Evolutionary conservation across 2,888 invertebrate genomes (phyloP), one percentile per base, ranked within the genome.

Genomic region (Asteroscopus sphinx): DNA sequence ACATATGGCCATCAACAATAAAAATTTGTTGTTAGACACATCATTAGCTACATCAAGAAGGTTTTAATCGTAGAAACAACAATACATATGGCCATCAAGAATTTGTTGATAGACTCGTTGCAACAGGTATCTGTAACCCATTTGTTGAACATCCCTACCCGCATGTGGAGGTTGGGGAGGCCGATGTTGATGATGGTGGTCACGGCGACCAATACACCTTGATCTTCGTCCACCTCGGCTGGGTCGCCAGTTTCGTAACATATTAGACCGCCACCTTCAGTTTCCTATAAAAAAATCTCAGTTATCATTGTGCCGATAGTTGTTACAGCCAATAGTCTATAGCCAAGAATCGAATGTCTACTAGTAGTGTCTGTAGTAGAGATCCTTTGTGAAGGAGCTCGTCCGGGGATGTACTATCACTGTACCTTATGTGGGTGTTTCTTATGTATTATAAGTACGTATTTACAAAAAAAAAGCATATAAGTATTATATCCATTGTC

Each of bases 211-310:
- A 91, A 67, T 0, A 91, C 48, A 0, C 91, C 91, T n/a, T 74
- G 62, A 0, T 40, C 37, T 0, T 49, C 37, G 5, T 80, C 74
- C 2, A 57, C 57, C 67, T 91, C 91, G 0, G 66, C 68, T 0
- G 89, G 87, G 36, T 90, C 90, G 0, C 81, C 83, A 0, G 91
- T 90, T 4, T 79, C 82, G n/a, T 77, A 77, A 54, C 91, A 91
- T 3, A 90, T 42, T 0, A 91, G 67, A 7, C 90, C 88, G 4
- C 83, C 86, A 0, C 91, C 91, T 80, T 85, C 85, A 6, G 81
- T 78, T 72, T 87, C 88, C 91, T 91, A 35, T 35, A 70, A 72
- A 21, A 21, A 21, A 21, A 21, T 21, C 21, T 21, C 2, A 21
- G n/a, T n/a, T n/a, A n/a, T n/a, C n/a, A n/a, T n/a, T n/a, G n/a